Base-by-base conservation (phyloP, 2,888 invertebrate genomes). In the Agriopis marginaria region DNA sequence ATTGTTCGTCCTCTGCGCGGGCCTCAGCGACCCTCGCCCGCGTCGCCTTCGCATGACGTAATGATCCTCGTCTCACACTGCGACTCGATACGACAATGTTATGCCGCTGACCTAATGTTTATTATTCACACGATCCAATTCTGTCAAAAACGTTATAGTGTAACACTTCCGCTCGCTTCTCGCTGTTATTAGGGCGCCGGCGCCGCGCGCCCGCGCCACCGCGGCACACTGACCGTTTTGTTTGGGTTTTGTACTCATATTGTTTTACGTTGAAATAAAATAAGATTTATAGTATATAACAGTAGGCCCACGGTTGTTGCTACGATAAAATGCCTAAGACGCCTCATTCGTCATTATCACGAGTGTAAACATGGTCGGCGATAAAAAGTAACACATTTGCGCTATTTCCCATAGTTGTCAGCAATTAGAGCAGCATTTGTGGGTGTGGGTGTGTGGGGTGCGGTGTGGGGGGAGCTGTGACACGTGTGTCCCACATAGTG, bases 401-500 rank as follows among this genome's bases (percentile, higher is more conserved):
- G 86, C 86, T 90, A 87, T 91, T 93, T 92, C 91, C 90, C 90
- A 90, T 92, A 92, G 89, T 89, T 88, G 89, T 89, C 87, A 88
- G 91, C 89, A 90, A 92, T 92, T 92, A 91, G 89, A 89, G 83
- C 89, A 86, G 82, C 79, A 86, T 86, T 85, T 79, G 86, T 84
- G 81, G 82, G 83, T 85, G 85, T 79, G 85, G 79, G 77, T 66
- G 64, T 71, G 68, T 60, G 61, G 51, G 50, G 70, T 44, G 71
- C 69, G 69, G 71, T 64, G 71, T 70, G 73, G 68, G 80, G 76
- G 81, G 79, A 82, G 75, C 75, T 79, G 79, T 82, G 91, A 89
- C 93, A 93, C 93, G 93, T 92, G 93, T 93, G 92, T 86, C 92
- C 91, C 90, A 92, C 90, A 92, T 92, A 89, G 84, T 83, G 86